Conservation (phyloP, 2,113 vertebrate genomes). For the Ovis canadensis region DNA sequence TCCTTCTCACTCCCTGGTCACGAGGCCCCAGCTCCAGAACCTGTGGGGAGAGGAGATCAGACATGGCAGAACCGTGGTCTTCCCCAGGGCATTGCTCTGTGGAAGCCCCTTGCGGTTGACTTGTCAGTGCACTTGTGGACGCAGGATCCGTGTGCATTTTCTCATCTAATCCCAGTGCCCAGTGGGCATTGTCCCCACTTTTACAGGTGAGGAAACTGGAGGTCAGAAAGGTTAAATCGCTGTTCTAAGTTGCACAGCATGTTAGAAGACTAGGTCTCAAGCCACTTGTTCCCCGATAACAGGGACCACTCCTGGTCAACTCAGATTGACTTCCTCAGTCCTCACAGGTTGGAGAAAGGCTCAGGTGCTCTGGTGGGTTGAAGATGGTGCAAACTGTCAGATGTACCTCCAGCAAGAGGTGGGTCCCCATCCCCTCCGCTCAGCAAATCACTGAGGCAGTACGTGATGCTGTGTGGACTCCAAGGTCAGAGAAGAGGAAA, state of each 20-base stretch:
- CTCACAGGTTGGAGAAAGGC: background rate
- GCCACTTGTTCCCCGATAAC: fast-evolving
- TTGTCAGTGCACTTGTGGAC: background rate
- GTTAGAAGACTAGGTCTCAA: background rate
- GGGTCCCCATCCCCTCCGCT: fast-evolving
- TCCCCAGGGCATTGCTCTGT: background rate
- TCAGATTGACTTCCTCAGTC: background rate
- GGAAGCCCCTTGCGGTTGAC: background rate
- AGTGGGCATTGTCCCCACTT: background rate
- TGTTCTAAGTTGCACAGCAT: background rate
- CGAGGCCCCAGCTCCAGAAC: background rate
- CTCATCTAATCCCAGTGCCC: background rate
- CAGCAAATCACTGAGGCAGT: background rate
- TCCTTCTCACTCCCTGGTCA: background rate
- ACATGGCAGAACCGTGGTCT: fast-evolving
- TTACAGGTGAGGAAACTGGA: background rate
- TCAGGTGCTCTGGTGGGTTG: background rate
- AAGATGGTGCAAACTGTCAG: background rate
- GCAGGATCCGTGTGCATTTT: background rate
- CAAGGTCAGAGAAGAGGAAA: background rate
- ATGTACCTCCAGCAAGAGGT: background rate
- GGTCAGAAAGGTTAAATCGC: background rate
- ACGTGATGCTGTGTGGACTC: background rate
- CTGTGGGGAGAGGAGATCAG: background rate
- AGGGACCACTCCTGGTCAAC: background rate